Base-by-base conservation (phyloP, 23 tunicate species). In the Corella eumyota region DNA sequence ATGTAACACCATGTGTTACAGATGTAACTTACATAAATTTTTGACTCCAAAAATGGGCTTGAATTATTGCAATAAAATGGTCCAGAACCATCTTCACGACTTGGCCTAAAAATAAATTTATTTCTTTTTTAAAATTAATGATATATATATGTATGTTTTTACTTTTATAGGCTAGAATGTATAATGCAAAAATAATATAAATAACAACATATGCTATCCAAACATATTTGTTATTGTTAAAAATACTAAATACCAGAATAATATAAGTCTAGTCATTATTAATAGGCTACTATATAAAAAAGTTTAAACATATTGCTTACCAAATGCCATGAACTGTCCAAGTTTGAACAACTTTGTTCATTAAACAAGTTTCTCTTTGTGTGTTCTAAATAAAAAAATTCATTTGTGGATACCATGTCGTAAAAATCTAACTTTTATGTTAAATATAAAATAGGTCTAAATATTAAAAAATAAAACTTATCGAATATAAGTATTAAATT, bases 271-370 rank as follows among this genome's bases (percentile, higher is more conserved):
- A n/a, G n/a, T n/a, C n/a, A n/a, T n/a, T n/a, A n/a, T n/a, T n/a
- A n/a, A n/a, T n/a, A n/a, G n/a, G n/a, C n/a, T n/a, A n/a, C n/a
- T n/a, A n/a, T n/a, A n/a, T n/a, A 55, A 38, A 4, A 22, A 53
- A 25, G 56, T 6, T 23, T 52, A n/a, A 25, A 32, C 6, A 61
- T 6, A 25, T 17, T 53, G n/a, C 80, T 65, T 38, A 76, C 82
- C 83, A 76, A 37, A 76, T 60, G 0, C 83, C 83, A 76, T 76
- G 83, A 15, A 76, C 49, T 20, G 83, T 76, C 83, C 83, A 76
- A 19, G 66, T 45, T 34, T 76, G 48, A 23, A 76, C 74, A 30
- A 31, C 47, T 45, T 25, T 59, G 29, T 60, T 58, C 67, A 76
- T 53, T 34, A 59, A 21, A 48, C 83, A 76, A 30, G 34, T 67